Conservation (phyloP, 2,797 vertebrate species). For the Crypturellus tataupa region DNA sequence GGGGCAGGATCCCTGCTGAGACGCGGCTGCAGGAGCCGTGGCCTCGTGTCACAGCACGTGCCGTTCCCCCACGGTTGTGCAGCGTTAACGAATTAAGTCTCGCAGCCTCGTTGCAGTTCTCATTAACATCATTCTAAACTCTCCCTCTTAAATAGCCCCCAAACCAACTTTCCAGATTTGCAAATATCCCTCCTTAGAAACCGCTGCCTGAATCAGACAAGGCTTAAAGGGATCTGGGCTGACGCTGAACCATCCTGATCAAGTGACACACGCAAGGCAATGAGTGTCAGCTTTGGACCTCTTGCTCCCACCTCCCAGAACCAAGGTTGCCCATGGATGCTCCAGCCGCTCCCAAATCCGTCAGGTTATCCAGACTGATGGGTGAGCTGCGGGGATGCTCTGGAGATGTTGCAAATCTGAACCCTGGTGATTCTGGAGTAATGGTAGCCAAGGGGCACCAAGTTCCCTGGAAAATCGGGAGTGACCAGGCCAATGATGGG, state of each 20-base stretch:
- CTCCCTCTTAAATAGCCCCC: constrained; percentile 8
- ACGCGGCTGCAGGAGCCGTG: fast-evolving
- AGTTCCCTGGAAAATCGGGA: background rate
- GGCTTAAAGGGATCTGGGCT: background rate
- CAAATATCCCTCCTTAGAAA: constrained; percentile 25
- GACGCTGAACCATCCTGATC: background rate
- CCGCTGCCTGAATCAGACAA: background rate
- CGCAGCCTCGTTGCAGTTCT: background rate
- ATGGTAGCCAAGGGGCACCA: background rate
- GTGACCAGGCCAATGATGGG: background rate
- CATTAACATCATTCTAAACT: constrained; percentile 26
- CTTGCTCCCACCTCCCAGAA: background rate
- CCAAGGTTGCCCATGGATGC: background rate
- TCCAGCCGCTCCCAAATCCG: background rate
- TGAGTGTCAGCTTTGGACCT: background rate
- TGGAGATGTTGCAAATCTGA: background rate
- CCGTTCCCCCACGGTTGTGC: background rate
- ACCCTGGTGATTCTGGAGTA: background rate
- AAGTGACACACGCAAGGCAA: background rate
- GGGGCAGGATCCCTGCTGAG: fast-evolving
- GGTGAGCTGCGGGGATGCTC: fast-evolving
- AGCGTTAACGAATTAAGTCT: constrained; percentile 29
- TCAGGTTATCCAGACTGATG: background rate
- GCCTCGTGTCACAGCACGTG: background rate
- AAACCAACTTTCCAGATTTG: constrained; percentile 23